Evolutionary conservation across 2,888 invertebrate genomes (phyloP).

Genomic region (Campoletis raptor): DNA sequence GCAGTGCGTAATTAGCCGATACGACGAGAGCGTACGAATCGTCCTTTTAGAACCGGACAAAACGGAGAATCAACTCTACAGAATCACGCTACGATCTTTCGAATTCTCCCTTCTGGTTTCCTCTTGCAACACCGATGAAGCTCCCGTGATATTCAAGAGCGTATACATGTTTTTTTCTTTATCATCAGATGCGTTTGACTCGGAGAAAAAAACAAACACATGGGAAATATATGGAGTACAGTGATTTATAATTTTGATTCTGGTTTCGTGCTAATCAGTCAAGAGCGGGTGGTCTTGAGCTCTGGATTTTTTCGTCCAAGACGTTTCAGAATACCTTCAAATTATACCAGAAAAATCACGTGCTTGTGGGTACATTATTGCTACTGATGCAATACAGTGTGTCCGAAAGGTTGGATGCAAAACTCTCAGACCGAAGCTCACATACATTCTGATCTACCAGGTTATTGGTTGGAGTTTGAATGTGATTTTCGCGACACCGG

Average conservation of each 20-base stretch:
- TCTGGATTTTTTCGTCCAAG: conserved; percentile 45
- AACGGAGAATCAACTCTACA: conserved; percentile 9
- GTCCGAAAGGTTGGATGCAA: background rate
- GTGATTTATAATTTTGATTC: conserved; percentile 56
- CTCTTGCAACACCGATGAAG: conserved; percentile 26
- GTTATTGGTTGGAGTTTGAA: background rate
- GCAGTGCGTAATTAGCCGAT: conserved; percentile 70
- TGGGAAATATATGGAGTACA: conserved; percentile 18
- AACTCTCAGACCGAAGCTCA: background rate
- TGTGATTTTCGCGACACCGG: background rate
- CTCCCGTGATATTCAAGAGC: conserved; percentile 6
- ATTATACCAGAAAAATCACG: conserved; percentile 52
- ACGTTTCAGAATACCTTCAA: conserved; percentile 50
- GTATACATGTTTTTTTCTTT: background rate
- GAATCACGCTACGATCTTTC: conserved; percentile 19
- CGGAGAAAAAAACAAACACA: background rate
- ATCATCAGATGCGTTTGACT: background rate
- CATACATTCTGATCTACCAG: background rate
- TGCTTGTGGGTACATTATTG: conserved; percentile 16
- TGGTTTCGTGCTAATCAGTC: conserved; percentile 10
- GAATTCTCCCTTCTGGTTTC: conserved; percentile 15
- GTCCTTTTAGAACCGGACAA: conserved; percentile 24
- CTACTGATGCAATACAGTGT: background rate
- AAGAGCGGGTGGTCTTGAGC: conserved; percentile 60
- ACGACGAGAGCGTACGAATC: conserved; percentile 65